Conservation (phyloP, 1,140 invertebrate species). For the Trichonephila clavipes region DNA sequence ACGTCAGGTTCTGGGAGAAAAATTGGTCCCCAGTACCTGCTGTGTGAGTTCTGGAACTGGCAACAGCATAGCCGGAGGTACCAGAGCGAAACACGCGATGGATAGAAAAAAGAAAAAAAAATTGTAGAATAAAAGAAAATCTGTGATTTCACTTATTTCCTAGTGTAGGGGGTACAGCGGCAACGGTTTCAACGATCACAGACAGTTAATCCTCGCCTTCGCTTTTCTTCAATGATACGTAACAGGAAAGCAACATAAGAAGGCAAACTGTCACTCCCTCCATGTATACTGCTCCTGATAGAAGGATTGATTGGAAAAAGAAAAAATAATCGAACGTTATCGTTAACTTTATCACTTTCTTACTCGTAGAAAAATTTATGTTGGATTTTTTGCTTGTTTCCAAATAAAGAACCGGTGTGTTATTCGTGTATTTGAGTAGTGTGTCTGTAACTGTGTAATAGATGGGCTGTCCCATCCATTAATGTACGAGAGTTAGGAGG, state of each 20-base stretch:
- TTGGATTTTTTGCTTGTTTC: too few relatives aligned
- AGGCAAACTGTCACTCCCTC: background rate
- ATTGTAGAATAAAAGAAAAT: background rate
- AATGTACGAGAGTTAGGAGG: too few relatives aligned
- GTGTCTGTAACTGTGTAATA: too few relatives aligned
- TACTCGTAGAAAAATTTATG: background rate
- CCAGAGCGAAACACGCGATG: conserved; percentile 13
- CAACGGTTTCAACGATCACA: background rate
- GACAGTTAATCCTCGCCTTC: conserved; percentile 22
- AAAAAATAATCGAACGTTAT: background rate
- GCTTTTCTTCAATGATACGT: background rate
- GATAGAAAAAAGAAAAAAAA: background rate
- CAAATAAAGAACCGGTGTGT: too few relatives aligned
- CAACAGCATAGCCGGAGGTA: conserved; percentile 47
- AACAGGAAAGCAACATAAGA: background rate
- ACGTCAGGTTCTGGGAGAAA: conserved; percentile 55
- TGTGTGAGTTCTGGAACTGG: conserved; percentile 20
- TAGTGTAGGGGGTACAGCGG: background rate
- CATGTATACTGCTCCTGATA: background rate
- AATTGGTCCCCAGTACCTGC: conserved; percentile 52
- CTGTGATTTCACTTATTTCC: background rate
- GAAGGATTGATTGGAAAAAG: background rate
- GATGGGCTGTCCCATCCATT: too few relatives aligned
- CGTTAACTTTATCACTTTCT: background rate
- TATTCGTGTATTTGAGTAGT: too few relatives aligned